Percentiles rank a stretch among this genome's conserved stretches.
Evolutionary conservation across 2,888 invertebrate species (phyloP).

Genomic region (Eupithecia insigniata): DNA sequence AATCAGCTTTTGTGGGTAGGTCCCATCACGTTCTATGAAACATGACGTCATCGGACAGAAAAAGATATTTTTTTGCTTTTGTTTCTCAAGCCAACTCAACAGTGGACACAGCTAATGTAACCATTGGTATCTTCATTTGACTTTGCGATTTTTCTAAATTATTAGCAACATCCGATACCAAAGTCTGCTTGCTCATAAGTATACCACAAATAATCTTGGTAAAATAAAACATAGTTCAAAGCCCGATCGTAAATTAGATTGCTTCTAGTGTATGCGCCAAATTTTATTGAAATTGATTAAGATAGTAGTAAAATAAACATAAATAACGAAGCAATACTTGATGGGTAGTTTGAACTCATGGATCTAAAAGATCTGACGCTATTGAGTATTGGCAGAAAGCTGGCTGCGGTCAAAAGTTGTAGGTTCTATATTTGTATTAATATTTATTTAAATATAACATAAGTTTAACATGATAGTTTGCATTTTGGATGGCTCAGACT

Average conservation of each 20-base stretch:
- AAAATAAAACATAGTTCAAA: constrained; percentile 25
- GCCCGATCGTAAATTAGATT: constrained; percentile 29
- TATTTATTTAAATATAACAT: background rate
- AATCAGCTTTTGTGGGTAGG: background rate
- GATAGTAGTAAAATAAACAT: constrained; percentile 26
- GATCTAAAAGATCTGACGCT: constrained; percentile 23
- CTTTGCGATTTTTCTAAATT: no score
- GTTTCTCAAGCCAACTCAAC: no score
- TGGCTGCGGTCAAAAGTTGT: background rate
- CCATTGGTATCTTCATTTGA: no score
- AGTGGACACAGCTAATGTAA: no score
- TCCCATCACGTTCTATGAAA: no score
- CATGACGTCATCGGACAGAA: no score
- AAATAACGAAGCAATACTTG: constrained; percentile 22
- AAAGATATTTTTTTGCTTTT: no score
- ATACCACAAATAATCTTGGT: constrained; percentile 6
- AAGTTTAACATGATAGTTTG: background rate
- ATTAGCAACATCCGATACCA: no score
- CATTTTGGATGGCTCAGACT: no score
- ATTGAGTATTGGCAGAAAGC: background rate
- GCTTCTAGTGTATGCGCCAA: constrained; percentile 31
- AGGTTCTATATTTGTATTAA: background rate
- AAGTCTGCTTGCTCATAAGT: background rate
- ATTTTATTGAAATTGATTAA: constrained; percentile 30
- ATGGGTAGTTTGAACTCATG: constrained; percentile 27